These are phyloP conservation scores for Loris lydekkerianus DNA, from an alignment of 2,797 vertebrate genomes.

Conservation along the genomic window DNA sequence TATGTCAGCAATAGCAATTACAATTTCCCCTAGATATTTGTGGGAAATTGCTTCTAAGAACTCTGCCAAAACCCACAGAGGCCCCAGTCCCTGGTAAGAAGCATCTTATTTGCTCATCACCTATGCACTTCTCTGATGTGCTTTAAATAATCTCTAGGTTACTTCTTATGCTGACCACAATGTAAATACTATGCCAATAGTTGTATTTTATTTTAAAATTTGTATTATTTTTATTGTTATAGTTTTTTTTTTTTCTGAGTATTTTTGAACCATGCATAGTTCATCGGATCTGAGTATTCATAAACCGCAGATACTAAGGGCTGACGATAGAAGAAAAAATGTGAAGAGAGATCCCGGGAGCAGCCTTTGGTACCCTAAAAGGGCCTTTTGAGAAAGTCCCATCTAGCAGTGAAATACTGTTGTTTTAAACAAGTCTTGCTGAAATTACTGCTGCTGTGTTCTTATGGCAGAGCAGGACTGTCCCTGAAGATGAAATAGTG, in stretches of 20 bases:
- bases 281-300: neutral
- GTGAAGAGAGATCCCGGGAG: neutral
- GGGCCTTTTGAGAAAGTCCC: conserved; percentile 49
- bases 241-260: neutral
- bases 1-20: neutral
- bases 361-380: conserved; percentile 8
- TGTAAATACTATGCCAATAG: neutral
- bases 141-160: neutral
- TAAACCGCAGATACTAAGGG: neutral
- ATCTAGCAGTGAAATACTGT: conserved; percentile 6
- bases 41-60: neutral
- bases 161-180: neutral
- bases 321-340: neutral
- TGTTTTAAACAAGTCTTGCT: conserved; percentile 66
- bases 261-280: neutral
- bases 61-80: neutral
- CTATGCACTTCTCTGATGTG: neutral
- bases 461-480: conserved; percentile 59
- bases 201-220: neutral
- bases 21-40: no score
- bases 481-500: conserved; percentile 67
- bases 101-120: neutral
- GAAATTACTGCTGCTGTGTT: conserved; percentile 42
- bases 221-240: neutral
- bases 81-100: neutral